Conservation (phyloP, 1,140 invertebrate species). For the Kradibia gibbosae region DNA sequence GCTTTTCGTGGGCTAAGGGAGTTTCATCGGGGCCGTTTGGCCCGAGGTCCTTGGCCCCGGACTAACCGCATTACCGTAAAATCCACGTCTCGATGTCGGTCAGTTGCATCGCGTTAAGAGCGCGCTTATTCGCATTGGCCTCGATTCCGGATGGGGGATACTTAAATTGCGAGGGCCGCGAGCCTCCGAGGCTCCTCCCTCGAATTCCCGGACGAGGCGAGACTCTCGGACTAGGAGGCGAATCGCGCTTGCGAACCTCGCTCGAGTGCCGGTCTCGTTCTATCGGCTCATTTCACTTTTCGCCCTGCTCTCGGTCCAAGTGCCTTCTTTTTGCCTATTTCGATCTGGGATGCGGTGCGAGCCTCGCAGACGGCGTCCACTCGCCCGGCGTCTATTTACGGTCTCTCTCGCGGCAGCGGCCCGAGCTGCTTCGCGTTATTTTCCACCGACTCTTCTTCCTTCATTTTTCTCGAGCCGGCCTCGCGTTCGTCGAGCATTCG, state of each 20-base stretch:
- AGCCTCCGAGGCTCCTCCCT: too few relatives aligned
- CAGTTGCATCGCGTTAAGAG: conserved; percentile 11
- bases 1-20: neutral
- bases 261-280: neutral
- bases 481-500: too few relatives aligned
- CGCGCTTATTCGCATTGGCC: neutral
- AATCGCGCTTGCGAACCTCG: neutral
- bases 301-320: neutral
- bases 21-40: neutral
- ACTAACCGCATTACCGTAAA: neutral
- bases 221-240: too few relatives aligned
- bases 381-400: neutral
- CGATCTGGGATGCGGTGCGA: neutral
- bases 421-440: neutral
- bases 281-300: neutral
- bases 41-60: neutral
- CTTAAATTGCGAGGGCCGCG: too few relatives aligned
- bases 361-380: neutral
- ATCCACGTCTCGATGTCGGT: neutral
- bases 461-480: too few relatives aligned
- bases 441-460: neutral
- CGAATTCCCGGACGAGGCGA: too few relatives aligned
- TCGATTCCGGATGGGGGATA: too few relatives aligned
- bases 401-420: neutral
- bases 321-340: neutral